phyloP scores from a whole-genome alignment of 2,797 vertebrate genomes.

The Halcyon leucocephala region DNA sequence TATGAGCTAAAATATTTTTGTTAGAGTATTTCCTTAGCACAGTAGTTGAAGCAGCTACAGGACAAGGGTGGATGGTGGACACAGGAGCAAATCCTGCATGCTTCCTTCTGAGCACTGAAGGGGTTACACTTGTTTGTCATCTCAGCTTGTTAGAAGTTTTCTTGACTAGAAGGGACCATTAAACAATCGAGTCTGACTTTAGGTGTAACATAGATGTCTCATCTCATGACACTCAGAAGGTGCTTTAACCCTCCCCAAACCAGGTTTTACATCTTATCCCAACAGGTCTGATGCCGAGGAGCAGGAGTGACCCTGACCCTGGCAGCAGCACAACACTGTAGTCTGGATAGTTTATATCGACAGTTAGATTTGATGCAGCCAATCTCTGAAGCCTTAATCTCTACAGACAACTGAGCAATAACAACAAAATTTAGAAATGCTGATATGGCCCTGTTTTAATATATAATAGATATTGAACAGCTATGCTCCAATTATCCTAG shows the following conservation, averaged over 20 bases:
- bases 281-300: neutral
- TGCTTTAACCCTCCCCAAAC: neutral
- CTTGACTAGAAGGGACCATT: neutral
- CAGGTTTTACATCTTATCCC: neutral
- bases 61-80: neutral
- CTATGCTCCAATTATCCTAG: neutral
- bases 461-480: neutral
- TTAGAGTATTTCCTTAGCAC: neutral
- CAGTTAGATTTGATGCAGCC: neutral
- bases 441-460: neutral
- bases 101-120: neutral
- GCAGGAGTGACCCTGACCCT: neutral
- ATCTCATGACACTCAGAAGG: neutral
- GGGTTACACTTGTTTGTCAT: neutral
- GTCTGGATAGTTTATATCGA: neutral
- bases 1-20: neutral
- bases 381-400: neutral
- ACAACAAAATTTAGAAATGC: neutral
- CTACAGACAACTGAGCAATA: neutral
- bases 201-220: neutral
- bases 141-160: neutral
- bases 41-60: neutral
- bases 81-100: rapidly evolving
- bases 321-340: neutral
- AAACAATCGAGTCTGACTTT: rapidly evolving